phyloP scores from a whole-genome alignment of 92 coral and sea anemone species.

The Epizoanthus fatuus region DNA sequence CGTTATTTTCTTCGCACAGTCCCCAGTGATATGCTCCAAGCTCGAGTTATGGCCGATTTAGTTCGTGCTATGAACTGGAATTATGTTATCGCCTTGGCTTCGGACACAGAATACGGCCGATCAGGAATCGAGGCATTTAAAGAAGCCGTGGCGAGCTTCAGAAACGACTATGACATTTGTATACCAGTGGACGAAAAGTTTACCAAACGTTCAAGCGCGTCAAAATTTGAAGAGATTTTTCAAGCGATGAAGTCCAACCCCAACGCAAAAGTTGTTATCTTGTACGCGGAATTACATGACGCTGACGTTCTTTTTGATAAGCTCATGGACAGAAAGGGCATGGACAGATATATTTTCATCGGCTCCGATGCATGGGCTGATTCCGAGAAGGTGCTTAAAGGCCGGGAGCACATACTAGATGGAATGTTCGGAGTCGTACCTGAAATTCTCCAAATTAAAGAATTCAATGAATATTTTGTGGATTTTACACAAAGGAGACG shows the following conservation, averaged over 20 bases:
- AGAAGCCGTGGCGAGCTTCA: constrained; percentile 71
- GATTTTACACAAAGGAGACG: constrained; percentile 84
- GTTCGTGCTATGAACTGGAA: constrained; percentile 89
- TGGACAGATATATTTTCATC: constrained; percentile 78
- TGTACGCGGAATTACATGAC: constrained; percentile 89
- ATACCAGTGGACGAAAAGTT: constrained; percentile 88
- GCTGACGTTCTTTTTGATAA: constrained; percentile 75
- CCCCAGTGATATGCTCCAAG: constrained; percentile 88
- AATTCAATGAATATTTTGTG: constrained; percentile 83
- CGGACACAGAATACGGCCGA: constrained; percentile 92
- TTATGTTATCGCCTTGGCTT: constrained; percentile 83
- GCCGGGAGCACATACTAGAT: constrained; percentile 69
- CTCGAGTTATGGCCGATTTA: constrained; percentile 92
- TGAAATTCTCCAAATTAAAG: constrained; percentile 68
- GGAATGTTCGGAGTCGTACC: constrained; percentile 90
- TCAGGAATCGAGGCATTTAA: constrained; percentile 92
- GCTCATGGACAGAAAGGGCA: constrained; percentile 57
- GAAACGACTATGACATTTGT: constrained; percentile 79
- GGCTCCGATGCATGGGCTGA: constrained; percentile 94
- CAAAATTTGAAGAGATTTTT: constrained; percentile 76
- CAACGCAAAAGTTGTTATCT: constrained; percentile 80
- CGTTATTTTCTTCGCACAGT: constrained; percentile 86
- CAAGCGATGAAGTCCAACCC: constrained; percentile 70
- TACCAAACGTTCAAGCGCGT: constrained; percentile 78
- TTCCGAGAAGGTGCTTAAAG: constrained; percentile 75